Conservation (phyloP, 2,888 invertebrate species). For the Holacanthella duospinosa region DNA sequence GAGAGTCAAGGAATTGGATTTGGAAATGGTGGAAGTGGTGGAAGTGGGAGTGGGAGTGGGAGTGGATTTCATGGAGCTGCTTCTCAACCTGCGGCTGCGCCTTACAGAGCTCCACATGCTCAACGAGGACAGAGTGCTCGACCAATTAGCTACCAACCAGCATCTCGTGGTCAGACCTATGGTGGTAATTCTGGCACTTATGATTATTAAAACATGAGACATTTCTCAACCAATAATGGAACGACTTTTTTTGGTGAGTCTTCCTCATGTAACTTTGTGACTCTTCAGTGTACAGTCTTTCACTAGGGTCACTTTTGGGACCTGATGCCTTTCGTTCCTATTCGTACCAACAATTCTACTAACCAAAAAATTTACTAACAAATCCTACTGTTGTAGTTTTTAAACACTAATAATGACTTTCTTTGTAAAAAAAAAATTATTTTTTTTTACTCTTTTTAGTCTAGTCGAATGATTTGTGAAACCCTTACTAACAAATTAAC, state of each 20-base stretch:
- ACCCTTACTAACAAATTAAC: too few relatives aligned
- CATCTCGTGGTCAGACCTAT: neutral
- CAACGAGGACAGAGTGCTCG: neutral
- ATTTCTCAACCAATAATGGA: neutral
- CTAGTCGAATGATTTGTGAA: too few relatives aligned
- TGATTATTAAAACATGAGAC: neutral
- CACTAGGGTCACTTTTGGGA: neutral
- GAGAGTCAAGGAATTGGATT: conserved; percentile 9
- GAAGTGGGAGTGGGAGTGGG: conserved; percentile 11
- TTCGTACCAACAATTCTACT: neutral
- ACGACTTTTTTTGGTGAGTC: neutral
- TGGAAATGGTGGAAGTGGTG: conserved; percentile 6
- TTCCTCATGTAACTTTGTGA: neutral
- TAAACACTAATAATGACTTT: too few relatives aligned
- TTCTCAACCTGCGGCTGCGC: conserved; percentile 8
- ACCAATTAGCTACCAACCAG: neutral
- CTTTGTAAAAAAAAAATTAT: too few relatives aligned
- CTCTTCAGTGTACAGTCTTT: neutral
- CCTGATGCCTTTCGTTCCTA: neutral
- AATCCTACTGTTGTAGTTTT: too few relatives aligned
- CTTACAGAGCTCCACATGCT: neutral
- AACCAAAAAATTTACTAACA: too few relatives aligned
- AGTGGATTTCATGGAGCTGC: conserved; percentile 14
- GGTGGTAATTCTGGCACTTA: neutral
- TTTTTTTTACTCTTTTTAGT: too few relatives aligned